phyloP scores from a whole-genome alignment of 1,140 invertebrate genomes.

The Musca vetustissima region DNA sequence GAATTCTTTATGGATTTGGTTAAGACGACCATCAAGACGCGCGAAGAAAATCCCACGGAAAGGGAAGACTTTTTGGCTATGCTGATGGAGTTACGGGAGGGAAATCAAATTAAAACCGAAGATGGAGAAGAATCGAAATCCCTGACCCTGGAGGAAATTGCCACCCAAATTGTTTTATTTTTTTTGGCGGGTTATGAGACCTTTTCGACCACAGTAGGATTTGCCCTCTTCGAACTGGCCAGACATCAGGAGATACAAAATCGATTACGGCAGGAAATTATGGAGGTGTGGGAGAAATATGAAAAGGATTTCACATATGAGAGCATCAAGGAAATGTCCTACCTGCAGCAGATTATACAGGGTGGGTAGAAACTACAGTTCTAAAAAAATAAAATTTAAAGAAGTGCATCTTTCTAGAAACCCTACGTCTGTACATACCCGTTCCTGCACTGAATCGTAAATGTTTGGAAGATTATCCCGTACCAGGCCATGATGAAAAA shows the following conservation, averaged over 20 bases:
- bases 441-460: conserved; percentile 43
- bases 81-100: conserved; percentile 36
- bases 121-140: conserved; percentile 19
- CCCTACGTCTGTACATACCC: conserved; percentile 58
- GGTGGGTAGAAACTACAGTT: background rate
- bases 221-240: conserved; percentile 41
- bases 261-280: background rate
- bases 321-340: background rate
- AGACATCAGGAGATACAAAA: background rate
- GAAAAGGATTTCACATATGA: background rate
- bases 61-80: conserved; percentile 48
- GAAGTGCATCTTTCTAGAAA: conserved; percentile 37
- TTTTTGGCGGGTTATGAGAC: conserved; percentile 37
- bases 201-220: conserved; percentile 47
- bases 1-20: conserved; percentile 48
- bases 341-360: background rate
- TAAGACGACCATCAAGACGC: conserved; percentile 42
- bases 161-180: conserved; percentile 33
- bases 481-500: conserved; percentile 55
- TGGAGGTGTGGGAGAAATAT: background rate
- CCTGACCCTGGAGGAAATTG: conserved; percentile 26
- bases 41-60: conserved; percentile 42
- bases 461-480: conserved; percentile 6
- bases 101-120: background rate
- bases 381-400: background rate